Conservation (phyloP, 2,888 invertebrate species). For the Tenthredo scrophulariae region DNA sequence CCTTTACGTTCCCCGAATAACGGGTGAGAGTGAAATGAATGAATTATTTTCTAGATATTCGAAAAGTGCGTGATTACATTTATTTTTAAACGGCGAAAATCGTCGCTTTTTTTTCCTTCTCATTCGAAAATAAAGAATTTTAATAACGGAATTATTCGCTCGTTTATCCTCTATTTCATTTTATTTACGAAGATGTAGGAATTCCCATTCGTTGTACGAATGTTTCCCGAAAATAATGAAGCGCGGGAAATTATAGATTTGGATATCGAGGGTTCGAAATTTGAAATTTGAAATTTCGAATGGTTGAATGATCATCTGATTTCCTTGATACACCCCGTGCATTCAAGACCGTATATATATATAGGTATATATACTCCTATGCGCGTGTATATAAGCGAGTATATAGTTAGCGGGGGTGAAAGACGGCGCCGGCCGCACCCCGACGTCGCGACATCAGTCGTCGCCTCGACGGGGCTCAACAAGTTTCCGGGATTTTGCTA, state of each 20-base stretch:
- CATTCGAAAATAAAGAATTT: background rate
- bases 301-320: background rate
- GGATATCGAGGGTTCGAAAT: background rate
- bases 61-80: background rate
- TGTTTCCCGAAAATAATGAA: background rate
- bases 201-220: background rate
- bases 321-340: conserved; percentile 34
- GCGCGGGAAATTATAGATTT: background rate
- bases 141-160: background rate
- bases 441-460: conserved; percentile 72
- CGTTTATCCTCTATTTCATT: background rate
- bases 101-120: background rate
- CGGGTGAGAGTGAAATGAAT: conserved; percentile 63
- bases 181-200: background rate
- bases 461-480: conserved; percentile 73
- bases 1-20: conserved; percentile 55
- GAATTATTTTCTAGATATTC: conserved; percentile 14
- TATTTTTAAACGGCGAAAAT: background rate
- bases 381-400: conserved; percentile 18
- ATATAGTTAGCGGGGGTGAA: conserved; percentile 53
- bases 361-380: background rate
- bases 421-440: conserved; percentile 73
- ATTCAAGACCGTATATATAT: background rate
- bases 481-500: conserved; percentile 67
- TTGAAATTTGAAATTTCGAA: background rate